A percentile compares a stretch with the other conserved stretches of the same genome.
Conservation (phyloP, 2,113 vertebrate genomes). For the Polyodon spathula region DNA sequence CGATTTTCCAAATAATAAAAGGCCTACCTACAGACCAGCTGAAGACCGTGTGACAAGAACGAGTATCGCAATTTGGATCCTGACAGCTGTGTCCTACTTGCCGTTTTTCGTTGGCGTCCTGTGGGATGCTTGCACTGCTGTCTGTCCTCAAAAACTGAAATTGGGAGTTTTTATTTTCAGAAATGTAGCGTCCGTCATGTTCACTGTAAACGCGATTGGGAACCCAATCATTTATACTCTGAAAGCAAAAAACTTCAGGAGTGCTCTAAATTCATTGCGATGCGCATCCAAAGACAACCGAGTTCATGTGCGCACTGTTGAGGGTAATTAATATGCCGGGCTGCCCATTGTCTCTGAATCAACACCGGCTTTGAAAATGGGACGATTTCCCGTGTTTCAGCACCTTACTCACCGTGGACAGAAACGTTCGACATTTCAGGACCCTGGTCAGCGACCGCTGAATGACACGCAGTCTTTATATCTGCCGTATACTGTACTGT, state of each 20-base stretch:
- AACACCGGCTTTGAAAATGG: no score
- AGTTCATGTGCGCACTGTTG: no score
- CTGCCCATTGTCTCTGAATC: no score
- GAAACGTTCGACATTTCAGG: no score
- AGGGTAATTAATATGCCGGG: no score
- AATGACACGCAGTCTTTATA: no score
- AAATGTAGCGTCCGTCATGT: slow-evolving; percentile 29
- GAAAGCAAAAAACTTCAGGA: slow-evolving; percentile 13
- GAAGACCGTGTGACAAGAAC: slow-evolving; percentile 37
- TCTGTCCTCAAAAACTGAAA: slow-evolving; percentile 19
- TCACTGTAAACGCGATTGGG: slow-evolving; percentile 35
- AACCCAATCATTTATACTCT: slow-evolving; percentile 36
- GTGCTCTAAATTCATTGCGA: slow-evolving; percentile 20
- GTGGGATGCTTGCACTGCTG: slow-evolving; percentile 24
- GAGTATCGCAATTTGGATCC: slow-evolving; percentile 36
- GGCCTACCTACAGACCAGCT: slow-evolving; percentile 34
- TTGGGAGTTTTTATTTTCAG: slow-evolving; percentile 25
- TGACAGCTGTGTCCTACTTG: slow-evolving; percentile 27
- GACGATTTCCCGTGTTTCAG: no score
- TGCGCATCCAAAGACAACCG: no score
- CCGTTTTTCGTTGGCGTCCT: slow-evolving; percentile 35
- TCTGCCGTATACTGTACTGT: no score
- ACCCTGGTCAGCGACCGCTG: no score
- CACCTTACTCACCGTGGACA: no score
- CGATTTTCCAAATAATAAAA: background rate